Evolutionary conservation across 2,797 vertebrate genomes (phyloP).

Genomic region (Helostoma temminkii): DNA sequence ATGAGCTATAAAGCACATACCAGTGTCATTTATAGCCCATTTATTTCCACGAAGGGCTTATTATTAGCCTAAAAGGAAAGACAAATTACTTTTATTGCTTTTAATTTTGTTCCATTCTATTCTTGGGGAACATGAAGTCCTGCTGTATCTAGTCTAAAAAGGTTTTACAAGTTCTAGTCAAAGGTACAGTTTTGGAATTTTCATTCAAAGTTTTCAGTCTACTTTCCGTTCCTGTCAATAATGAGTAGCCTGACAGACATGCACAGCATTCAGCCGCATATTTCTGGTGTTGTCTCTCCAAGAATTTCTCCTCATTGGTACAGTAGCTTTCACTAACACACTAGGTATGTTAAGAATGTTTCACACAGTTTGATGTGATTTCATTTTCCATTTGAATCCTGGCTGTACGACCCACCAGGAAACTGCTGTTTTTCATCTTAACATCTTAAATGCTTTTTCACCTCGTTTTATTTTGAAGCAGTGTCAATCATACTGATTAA

Average conservation of each 20-base stretch:
- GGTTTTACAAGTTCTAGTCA: slow-evolving; percentile 3
- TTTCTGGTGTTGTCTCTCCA: background rate
- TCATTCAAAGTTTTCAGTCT: slow-evolving; percentile 14
- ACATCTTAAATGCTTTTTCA: slow-evolving; percentile 19
- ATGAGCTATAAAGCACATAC: slow-evolving; percentile 35
- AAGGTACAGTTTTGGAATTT: slow-evolving; percentile 4
- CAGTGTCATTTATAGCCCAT: slow-evolving; percentile 26
- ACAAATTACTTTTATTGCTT: slow-evolving; percentile 35
- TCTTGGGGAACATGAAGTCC: slow-evolving; percentile 10
- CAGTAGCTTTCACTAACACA: background rate
- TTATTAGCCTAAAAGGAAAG: slow-evolving; percentile 40
- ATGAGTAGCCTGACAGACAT: background rate
- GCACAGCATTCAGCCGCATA: background rate
- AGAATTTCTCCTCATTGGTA: slow-evolving; percentile 1
- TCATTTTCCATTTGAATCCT: background rate
- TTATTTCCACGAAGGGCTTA: slow-evolving; percentile 32
- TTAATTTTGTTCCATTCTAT: slow-evolving; percentile 28
- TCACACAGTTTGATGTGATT: background rate
- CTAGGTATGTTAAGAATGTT: background rate
- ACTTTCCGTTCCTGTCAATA: slow-evolving; percentile 3
- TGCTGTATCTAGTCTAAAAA: slow-evolving; percentile 1
- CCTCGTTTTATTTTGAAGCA: slow-evolving; percentile 28
- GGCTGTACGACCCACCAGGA: background rate
- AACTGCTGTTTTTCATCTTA: background rate
- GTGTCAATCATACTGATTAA: slow-evolving; percentile 37